Evolutionary conservation across 2,797 vertebrate genomes (phyloP), one percentile per base, ranked within the genome.

Genomic region (Esox lucius): DNA sequence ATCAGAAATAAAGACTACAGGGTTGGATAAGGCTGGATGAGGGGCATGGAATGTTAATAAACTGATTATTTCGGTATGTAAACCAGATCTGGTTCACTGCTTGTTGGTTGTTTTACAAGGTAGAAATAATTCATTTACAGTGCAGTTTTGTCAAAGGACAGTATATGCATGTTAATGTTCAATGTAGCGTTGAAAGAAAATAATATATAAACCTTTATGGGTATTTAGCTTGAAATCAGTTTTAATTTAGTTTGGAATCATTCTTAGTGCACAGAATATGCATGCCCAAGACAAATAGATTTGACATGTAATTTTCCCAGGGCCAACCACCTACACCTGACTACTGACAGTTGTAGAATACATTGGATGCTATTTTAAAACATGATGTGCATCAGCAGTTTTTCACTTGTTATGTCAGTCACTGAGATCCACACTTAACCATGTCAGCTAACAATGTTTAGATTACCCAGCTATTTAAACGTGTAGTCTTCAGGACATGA

Each of bases 61-160:
- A 31, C 1, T 6, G 15, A 65, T 26, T 65, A 33, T 65, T 65
- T 31, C 33, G 6, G 16, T 65, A 56, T 67, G 74, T 56, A 31
- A 49, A 72, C 24, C n/a, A 72, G 53, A 70, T 28, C 49, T 28
- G 56, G 59, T n/a, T n/a, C n/a, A n/a, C n/a, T n/a, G n/a, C n/a
- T n/a, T n/a, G 59, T 61, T 76, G 69, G 64, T 16, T 39, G 68
- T 28, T 62, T 74, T 51, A 74, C 49, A 70, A 51, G 46, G 26
- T 70, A 28, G 26, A 28, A 28, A 42, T 68, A 19, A 68, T 35
- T 42, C 42, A 4, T 3, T 42, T 13, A 8, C 24, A 4, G 17
- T 19, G 46, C 22, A 51, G 48, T 26, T n/a, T 24, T 8, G 42
- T 48, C 42, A 31, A 46, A 24, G 68, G 5, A 26, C 42, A 69